Evolutionary conservation across 2,113 vertebrate genomes (phyloP), one percentile per base, ranked within the genome.

Genomic region (Xiphophorus maculatus): DNA sequence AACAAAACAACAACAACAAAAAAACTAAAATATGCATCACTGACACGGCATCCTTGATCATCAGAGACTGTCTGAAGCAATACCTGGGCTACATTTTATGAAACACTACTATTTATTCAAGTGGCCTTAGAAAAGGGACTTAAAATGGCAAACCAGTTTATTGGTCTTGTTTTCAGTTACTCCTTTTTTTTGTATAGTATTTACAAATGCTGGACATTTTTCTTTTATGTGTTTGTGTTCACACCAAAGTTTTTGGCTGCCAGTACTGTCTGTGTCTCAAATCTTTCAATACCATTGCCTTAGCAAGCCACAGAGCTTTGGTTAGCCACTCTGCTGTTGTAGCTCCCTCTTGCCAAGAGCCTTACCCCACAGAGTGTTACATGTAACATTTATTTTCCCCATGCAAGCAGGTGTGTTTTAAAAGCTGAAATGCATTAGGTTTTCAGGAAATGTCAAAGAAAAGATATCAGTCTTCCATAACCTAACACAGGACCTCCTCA

Each of bases 151-250:
- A 72, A 77, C 60, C 58, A 71, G 79, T 76, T 74, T 68, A 29
- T 66, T 60, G 68, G 48, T 86, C 66, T 86, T 76, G 68, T 75
- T 69, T 80, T 75, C 62, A 78, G 33, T 65, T 76, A 29, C 63
- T 44, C 37, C 51, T 48, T 19, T 48, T 19, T 64, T 85, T 62
- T 85, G 77, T 87, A 66, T 88, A 71, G 66, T 90, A 73, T 88
- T 80, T 85, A 85, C 81, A 87, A 92, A 93, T 93, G 92, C 92
- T 93, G 92, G 92, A 91, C 90, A 91, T 93, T 92, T 89, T 82
- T 80, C 69, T 80, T 28, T 76, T 72, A 33, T 79, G 58, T 88
- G 60, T 88, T 85, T 82, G 73, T 85, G 61, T 82, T 87, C 76
- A 86, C 83, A 73, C 91, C 90, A 93, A 92, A 93, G 89, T 84